Percentiles rank a stretch among this genome's conserved stretches.
Conservation (phyloP, 2,797 vertebrate genomes). For the Galagoides demidoff region DNA sequence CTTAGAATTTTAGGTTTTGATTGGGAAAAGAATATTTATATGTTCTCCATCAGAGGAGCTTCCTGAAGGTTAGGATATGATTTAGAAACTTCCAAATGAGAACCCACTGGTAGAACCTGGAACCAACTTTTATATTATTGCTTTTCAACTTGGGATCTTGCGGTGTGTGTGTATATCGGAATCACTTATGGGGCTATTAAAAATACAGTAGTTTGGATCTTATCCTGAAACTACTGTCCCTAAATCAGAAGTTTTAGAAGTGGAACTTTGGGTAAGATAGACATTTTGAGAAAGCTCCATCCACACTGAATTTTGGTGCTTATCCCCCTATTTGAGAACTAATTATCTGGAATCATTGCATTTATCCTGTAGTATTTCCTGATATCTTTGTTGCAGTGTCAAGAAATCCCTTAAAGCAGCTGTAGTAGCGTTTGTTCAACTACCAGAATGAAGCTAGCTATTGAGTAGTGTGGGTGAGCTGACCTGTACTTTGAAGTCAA, state of each 20-base stretch:
- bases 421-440: neutral
- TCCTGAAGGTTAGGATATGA: neutral
- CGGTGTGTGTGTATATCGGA: neutral
- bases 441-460: neutral
- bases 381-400: neutral
- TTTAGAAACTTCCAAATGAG: conserved; percentile 19
- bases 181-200: neutral
- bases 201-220: conserved; percentile 7
- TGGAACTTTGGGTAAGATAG: conserved; percentile 32
- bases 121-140: conserved; percentile 36
- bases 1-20: neutral
- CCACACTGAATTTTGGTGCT: neutral
- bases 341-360: neutral
- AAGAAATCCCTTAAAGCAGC: conserved; percentile 9
- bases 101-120: neutral
- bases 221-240: neutral
- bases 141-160: neutral
- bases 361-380: neutral
- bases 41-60: neutral
- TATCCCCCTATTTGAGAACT: neutral
- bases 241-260: conserved; percentile 1
- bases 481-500: neutral
- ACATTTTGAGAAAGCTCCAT: neutral
- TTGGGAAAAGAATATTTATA: neutral
- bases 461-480: neutral